Evolutionary conservation across 2,888 invertebrate genomes (phyloP).

Genomic region (Latrodectus elegans): DNA sequence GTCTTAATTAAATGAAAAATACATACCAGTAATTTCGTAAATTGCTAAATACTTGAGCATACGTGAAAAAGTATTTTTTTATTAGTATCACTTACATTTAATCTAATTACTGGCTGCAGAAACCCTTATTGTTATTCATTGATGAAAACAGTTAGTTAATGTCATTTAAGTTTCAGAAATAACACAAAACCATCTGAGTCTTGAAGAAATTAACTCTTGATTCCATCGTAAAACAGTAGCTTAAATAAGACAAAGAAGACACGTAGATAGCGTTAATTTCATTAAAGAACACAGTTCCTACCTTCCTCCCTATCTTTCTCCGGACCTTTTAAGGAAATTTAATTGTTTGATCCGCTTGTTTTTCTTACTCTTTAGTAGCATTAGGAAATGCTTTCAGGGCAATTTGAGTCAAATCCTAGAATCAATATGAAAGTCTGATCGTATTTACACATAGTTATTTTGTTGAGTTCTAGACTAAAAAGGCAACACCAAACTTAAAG

Average conservation of each 20-base stretch:
- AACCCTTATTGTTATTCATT: too few relatives aligned
- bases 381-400: constrained; percentile 26
- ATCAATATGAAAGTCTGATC: constrained; percentile 49
- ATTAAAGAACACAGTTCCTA: constrained; percentile 28
- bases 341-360: constrained; percentile 47
- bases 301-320: background rate
- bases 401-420: background rate
- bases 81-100: too few relatives aligned
- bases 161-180: too few relatives aligned
- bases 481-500: too few relatives aligned
- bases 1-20: too few relatives aligned
- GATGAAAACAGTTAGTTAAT: too few relatives aligned
- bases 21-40: too few relatives aligned
- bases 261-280: constrained; percentile 35
- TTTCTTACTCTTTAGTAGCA: background rate
- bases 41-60: too few relatives aligned
- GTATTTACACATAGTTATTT: constrained; percentile 19
- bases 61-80: too few relatives aligned
- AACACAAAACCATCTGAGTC: too few relatives aligned
- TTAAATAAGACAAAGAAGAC: constrained; percentile 45
- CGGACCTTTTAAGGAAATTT: constrained; percentile 40
- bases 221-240: constrained; percentile 15
- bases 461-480: background rate
- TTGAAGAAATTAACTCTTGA: constrained; percentile 19
- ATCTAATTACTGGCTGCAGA: too few relatives aligned